Base-by-base conservation (phyloP, 1,140 invertebrate species). In the Cryptotermes secundus region DNA sequence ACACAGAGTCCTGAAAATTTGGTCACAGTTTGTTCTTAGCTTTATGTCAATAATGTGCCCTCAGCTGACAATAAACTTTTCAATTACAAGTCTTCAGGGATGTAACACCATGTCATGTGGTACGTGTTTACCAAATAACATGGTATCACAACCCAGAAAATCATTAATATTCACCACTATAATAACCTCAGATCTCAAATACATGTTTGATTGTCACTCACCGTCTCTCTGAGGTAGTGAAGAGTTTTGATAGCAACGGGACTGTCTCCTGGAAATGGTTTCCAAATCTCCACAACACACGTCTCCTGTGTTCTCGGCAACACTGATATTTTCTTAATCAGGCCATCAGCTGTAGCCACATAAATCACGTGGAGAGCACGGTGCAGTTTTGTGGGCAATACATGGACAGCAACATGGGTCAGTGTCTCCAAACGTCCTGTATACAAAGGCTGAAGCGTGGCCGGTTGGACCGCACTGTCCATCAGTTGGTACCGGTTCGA, bases 241-340 rank as follows among this genome's bases (percentile, higher is more conserved):
- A 98, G 92, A 16, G 92, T 93, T 89, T 93, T 90, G 59, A 95
- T 92, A 42, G 92, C 91, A 38, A 88, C 88, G 1, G 89, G 87
- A 42, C 88, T 88, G 86, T 92, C 89, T 26, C 88, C 87, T 10
- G 93, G 92, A 16, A 95, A 92, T 3, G 96, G 92, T 83, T 95
- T 93, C 93, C 97, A 96, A 82, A 96, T 92, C 89, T 98, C 97
- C 31, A 98, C 92, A 7, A 98, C 89, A 89, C 97, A 99, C 0
- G 96, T 93, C 84, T 95, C 91, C 16, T 93, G 90, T 1, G 91
- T 92, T 26, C 91, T 87, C 12, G 96, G 94, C 86, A 95, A 89
- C 36, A 97, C 90, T 0, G 95, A 93, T 86, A 98, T 92, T 88
- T 98, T 98, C 86, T 96, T 94, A 19, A 99, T 92, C 16, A 93